These are phyloP conservation scores for Siniperca chuatsi DNA, from an alignment of 2,113 vertebrate genomes.

Conservation along the genomic window DNA sequence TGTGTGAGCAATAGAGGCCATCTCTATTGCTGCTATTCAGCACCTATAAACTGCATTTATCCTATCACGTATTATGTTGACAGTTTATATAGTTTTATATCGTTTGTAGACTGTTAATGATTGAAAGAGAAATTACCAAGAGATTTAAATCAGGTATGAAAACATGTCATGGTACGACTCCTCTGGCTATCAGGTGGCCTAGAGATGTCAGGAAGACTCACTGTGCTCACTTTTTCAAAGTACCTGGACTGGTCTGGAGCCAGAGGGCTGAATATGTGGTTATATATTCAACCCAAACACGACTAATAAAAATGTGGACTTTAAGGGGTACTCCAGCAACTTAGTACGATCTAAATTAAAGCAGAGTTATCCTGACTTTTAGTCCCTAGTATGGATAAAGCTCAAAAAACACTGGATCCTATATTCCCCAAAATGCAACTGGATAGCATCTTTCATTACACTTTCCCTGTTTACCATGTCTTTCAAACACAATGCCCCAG, in stretches of 20 bases:
- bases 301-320: not conserved
- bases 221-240: not conserved
- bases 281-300: not conserved
- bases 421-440: not conserved
- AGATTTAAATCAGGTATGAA: slow-evolving; percentile 6
- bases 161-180: not conserved
- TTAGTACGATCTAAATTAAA: not conserved
- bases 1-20: not conserved
- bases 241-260: not conserved
- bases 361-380: not conserved
- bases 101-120: slow-evolving; percentile 53
- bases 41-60: slow-evolving; percentile 4
- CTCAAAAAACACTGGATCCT: not conserved
- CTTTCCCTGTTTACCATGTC: not conserved
- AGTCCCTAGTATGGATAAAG: not conserved
- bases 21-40: not conserved
- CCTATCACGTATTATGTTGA: not conserved
- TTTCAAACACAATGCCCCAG: not conserved
- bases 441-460: not conserved
- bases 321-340: too few species aligned
- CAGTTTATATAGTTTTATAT: slow-evolving; percentile 26
- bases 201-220: not conserved
- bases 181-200: not conserved
- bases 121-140: slow-evolving; percentile 35
- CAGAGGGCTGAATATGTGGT: not conserved